phyloP scores from a whole-genome alignment of 2,113 vertebrate species.

The Coturnix japonica region DNA sequence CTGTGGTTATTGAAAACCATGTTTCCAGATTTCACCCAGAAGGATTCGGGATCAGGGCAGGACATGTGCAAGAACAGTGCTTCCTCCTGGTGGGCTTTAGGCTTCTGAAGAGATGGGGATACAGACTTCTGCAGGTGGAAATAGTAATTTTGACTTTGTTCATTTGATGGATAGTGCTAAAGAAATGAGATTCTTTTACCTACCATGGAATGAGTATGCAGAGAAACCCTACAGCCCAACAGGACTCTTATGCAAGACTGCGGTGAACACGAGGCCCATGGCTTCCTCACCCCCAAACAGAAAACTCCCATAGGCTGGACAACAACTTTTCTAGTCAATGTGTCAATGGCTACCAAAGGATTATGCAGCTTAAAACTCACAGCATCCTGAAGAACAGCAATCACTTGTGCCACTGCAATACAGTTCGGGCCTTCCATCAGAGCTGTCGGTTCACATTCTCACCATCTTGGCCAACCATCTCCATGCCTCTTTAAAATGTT shows the following conservation, averaged over 20 bases:
- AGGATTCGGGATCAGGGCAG: accelerated
- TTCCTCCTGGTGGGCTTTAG: background rate
- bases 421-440: background rate
- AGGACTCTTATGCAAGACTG: background rate
- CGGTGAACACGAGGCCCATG: background rate
- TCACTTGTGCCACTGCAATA: background rate
- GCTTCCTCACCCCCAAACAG: background rate
- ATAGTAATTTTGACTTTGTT: background rate
- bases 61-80: background rate
- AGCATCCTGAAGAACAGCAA: background rate
- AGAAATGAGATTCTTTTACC: background rate
- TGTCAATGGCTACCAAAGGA: background rate
- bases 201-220: background rate
- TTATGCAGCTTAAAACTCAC: background rate
- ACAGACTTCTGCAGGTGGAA: background rate
- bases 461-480: background rate
- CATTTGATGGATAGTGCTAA: background rate
- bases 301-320: background rate
- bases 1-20: background rate
- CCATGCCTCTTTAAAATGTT: background rate
- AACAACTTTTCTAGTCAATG: background rate
- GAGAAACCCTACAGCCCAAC: background rate
- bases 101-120: background rate
- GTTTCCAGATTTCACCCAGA: background rate
- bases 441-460: background rate